Conservation (phyloP, 1,140 invertebrate genomes). For the Limonius californicus region DNA sequence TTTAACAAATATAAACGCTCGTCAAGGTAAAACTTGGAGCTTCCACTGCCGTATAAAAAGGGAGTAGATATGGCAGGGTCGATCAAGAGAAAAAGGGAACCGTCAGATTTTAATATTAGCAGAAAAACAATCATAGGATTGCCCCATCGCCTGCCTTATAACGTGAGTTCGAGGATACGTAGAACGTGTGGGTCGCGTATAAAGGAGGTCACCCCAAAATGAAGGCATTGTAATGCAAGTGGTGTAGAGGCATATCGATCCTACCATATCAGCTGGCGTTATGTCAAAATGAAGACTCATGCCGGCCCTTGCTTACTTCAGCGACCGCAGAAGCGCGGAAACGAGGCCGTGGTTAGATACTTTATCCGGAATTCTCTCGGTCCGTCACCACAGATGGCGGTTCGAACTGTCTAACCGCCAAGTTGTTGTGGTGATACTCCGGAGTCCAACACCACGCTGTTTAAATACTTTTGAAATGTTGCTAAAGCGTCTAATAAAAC, state of each 20-base stretch:
- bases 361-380: conserved; percentile 11
- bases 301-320: conserved; percentile 6
- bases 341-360: conserved; percentile 10
- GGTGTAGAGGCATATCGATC: conserved; percentile 9
- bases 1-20: too few species aligned
- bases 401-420: conserved; percentile 9
- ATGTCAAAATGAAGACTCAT: conserved; percentile 13
- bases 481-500: not conserved
- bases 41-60: too few species aligned
- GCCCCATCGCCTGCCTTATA: not conserved
- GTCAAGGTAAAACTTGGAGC: too few species aligned
- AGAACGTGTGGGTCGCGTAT: conserved; percentile 1
- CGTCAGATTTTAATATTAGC: conserved; percentile 1
- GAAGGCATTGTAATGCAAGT: conserved; percentile 12
- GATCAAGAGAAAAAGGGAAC: not conserved
- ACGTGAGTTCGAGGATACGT: not conserved
- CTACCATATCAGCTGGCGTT: conserved; percentile 5
- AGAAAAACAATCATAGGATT: not conserved
- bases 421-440: not conserved
- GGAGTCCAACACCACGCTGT: not conserved
- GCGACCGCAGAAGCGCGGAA: conserved; percentile 7
- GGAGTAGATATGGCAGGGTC: too few species aligned
- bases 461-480: not conserved
- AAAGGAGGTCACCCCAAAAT: conserved; percentile 7
- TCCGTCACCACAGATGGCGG: conserved; percentile 10